phyloP scores from a whole-genome alignment of 2,113 vertebrate genomes.

The Brienomyrus brachyistius region DNA sequence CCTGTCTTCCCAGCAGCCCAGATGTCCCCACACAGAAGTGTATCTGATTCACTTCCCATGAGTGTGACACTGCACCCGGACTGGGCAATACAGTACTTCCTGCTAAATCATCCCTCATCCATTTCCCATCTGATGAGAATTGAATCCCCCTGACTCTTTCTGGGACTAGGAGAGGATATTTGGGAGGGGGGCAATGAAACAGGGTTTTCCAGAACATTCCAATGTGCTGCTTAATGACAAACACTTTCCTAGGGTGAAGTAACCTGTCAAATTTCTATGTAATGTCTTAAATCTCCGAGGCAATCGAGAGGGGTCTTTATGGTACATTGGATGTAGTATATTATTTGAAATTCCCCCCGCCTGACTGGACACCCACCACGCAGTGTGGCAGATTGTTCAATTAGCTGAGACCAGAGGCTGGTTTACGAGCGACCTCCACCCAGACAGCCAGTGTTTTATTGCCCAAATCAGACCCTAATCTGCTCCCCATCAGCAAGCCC shows the following conservation, averaged over 20 bases:
- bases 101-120: neutral
- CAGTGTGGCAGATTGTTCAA: neutral
- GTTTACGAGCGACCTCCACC: neutral
- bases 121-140: neutral
- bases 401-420: neutral
- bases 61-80: slow-evolving; percentile 18
- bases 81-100: neutral
- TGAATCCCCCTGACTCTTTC: neutral
- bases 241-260: neutral
- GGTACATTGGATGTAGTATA: neutral
- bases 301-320: neutral
- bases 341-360: neutral
- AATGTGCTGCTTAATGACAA: neutral
- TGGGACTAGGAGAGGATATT: neutral
- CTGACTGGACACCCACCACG: neutral
- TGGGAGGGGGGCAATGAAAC: neutral
- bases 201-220: neutral
- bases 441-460: neutral
- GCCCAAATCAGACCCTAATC: neutral
- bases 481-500: neutral
- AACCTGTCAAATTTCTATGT: neutral
- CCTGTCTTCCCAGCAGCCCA: neutral
- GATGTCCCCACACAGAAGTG: neutral
- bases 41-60: slow-evolving; percentile 37
- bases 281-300: neutral